Conservation (phyloP, 2,113 vertebrate species). For the Aythya baeri region DNA sequence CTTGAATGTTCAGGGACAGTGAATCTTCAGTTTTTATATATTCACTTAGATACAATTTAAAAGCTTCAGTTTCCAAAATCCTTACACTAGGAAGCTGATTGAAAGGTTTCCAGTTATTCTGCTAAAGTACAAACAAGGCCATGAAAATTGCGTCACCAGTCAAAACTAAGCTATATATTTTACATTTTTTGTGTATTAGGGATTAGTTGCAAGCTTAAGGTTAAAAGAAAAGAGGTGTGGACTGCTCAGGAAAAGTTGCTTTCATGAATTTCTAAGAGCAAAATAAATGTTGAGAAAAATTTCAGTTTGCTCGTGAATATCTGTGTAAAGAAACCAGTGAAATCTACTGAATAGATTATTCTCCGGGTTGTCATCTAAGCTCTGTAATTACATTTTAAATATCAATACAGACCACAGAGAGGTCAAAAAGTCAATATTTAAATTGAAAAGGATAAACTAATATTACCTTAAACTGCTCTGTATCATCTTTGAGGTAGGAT, state of each 20-base stretch:
- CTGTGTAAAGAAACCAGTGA: not conserved
- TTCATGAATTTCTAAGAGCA: not conserved
- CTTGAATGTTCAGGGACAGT: not conserved
- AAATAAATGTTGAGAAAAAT: not conserved
- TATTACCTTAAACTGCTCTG: not conserved
- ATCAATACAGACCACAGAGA: not conserved
- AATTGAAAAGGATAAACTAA: not conserved
- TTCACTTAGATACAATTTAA: not conserved
- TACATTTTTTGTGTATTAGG: not conserved
- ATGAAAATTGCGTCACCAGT: not conserved
- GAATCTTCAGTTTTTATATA: not conserved
- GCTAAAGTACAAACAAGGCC: not conserved
- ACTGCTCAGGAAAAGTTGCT: not conserved
- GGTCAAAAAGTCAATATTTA: not conserved
- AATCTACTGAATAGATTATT: not conserved
- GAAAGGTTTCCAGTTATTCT: not conserved
- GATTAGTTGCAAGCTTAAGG: not conserved
- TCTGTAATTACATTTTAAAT: not conserved
- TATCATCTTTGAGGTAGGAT: not conserved
- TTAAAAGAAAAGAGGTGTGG: not conserved
- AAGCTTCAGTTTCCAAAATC: not conserved
- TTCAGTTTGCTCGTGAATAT: not conserved
- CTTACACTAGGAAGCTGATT: slow-evolving; percentile 1
- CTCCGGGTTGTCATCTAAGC: not conserved
- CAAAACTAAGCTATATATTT: not conserved